A percentile compares a stretch with the other conserved stretches of the same genome.
Conservation (phyloP, 2,888 invertebrate species). For the Blastobasis adustella region DNA sequence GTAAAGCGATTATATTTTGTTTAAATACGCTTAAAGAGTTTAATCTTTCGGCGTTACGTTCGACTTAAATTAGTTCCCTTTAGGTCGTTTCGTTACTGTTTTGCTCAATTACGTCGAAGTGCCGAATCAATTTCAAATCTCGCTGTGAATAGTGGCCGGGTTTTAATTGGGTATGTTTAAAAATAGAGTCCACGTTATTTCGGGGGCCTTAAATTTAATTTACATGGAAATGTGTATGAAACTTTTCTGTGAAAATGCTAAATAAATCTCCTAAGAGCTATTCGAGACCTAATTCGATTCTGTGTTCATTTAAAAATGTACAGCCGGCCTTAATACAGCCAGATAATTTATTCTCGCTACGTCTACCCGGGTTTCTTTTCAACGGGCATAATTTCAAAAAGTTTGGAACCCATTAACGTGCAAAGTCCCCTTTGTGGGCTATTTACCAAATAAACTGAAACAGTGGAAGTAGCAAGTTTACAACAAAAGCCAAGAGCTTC, state of each 20-base stretch:
- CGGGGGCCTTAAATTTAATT: too few species aligned
- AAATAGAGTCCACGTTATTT: too few species aligned
- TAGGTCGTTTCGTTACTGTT: too few species aligned
- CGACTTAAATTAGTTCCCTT: too few species aligned
- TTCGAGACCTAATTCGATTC: not conserved
- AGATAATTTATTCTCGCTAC: constrained; percentile 4
- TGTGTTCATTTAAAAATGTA: not conserved
- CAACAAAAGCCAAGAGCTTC: constrained; percentile 24
- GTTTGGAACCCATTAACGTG: not conserved
- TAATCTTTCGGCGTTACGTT: too few species aligned
- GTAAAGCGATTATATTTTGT: not conserved
- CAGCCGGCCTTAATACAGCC: not conserved
- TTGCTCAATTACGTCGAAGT: too few species aligned
- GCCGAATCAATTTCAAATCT: too few species aligned
- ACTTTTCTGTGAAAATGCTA: too few species aligned
- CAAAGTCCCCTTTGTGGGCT: constrained; percentile 11
- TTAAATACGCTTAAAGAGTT: not conserved
- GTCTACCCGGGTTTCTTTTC: constrained; percentile 2
- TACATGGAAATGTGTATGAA: too few species aligned
- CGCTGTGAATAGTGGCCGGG: too few species aligned
- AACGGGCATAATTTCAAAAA: constrained; percentile 1
- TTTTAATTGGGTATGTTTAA: too few species aligned
- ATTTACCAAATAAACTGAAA: constrained; percentile 23
- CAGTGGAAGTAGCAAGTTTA: constrained; percentile 16
- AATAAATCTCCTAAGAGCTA: not conserved